These are phyloP conservation scores for Gryllus bimaculatus DNA, from an alignment of 1,140 invertebrate genomes.

Conservation along the genomic window DNA sequence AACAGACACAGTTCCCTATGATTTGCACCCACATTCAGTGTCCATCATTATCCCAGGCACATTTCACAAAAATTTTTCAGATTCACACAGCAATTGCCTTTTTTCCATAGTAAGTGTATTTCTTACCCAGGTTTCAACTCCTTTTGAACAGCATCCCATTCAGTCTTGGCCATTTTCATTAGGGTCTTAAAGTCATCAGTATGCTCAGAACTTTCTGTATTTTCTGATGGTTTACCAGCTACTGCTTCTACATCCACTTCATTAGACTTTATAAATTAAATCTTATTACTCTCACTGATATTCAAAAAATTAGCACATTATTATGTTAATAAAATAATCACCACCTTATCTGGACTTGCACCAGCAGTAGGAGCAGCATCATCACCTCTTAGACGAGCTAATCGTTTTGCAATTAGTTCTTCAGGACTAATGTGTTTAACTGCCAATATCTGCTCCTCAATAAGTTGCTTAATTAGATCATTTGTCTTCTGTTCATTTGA, in stretches of 20 bases:
- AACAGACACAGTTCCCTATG: no score
- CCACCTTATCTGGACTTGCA: no score
- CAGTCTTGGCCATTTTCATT: slow-evolving; percentile 1
- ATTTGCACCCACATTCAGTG: no score
- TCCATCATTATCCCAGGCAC: no score
- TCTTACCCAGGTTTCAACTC: slow-evolving; percentile 23
- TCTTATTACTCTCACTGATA: no score
- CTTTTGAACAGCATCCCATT: slow-evolving; percentile 23
- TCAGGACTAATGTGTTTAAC: slow-evolving; percentile 22
- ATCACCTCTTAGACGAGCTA: slow-evolving; percentile 18
- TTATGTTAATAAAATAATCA: no score
- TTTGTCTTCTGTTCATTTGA: slow-evolving; percentile 51
- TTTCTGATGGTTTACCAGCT: background rate
- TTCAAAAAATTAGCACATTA: no score
- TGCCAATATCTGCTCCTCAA: slow-evolving; percentile 45
- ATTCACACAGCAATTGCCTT: no score
- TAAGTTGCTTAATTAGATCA: slow-evolving; percentile 49
- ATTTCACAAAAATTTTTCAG: no score
- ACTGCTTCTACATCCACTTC: slow-evolving; percentile 34
- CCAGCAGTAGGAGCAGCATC: background rate
- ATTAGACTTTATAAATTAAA: slow-evolving; percentile 24
- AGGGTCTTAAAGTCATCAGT: background rate
- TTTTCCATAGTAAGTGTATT: background rate
- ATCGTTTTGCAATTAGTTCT: slow-evolving; percentile 23
- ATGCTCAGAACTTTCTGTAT: background rate